phyloP scores from a whole-genome alignment of 2,888 invertebrate species.

The Zaprionus lineosus region DNA sequence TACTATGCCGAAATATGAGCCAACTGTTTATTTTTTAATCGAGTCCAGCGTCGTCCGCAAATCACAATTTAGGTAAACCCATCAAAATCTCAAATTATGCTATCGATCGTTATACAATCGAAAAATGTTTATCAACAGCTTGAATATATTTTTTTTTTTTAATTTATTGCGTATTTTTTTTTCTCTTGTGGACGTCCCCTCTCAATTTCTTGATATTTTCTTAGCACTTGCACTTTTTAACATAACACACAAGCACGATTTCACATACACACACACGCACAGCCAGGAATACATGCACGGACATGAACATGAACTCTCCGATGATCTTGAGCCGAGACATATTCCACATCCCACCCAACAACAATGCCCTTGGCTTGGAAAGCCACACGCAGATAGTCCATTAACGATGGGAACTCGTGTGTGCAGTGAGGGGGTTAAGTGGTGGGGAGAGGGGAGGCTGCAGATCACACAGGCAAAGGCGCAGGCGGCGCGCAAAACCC shows the following conservation, averaged over 20 bases:
- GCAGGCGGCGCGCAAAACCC: conserved; percentile 11
- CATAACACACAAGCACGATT: neutral
- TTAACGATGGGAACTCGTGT: conserved; percentile 12
- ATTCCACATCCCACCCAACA: conserved; percentile 53
- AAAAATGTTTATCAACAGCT: no score
- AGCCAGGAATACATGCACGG: neutral
- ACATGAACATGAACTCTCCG: neutral
- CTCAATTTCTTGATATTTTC: neutral
- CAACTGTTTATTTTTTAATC: no score
- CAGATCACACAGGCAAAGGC: conserved; percentile 23
- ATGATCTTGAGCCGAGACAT: conserved; percentile 61
- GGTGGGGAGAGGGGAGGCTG: neutral
- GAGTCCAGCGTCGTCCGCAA: no score
- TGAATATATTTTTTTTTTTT: no score
- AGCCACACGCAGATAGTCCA: conserved; percentile 66
- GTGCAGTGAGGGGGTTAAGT: neutral
- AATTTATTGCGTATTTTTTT: neutral
- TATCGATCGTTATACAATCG: no score
- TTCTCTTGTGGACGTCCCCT: neutral
- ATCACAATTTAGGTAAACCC: no score
- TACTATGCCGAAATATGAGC: no score
- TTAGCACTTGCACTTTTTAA: conserved; percentile 34
- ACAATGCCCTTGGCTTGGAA: conserved; percentile 65
- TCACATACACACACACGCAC: neutral
- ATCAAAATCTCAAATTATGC: no score